Evolutionary conservation across 2,113 vertebrate genomes (phyloP), one percentile per base, ranked within the genome.

Genomic region (Sterrhoptilus dennistouni): DNA sequence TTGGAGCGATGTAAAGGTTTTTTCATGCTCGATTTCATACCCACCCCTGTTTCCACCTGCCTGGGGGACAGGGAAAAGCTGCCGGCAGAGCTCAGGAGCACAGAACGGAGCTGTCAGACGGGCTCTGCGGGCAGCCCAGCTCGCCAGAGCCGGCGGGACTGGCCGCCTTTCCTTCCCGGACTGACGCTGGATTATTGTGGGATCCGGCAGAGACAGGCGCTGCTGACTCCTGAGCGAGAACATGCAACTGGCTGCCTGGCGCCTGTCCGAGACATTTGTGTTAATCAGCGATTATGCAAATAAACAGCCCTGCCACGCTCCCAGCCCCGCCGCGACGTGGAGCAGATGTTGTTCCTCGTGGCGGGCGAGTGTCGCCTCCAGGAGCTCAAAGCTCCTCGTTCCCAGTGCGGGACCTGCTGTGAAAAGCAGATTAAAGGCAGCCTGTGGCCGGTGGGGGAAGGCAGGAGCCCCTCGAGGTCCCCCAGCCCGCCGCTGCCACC

Each of bases 271-370:
- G 71, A 19, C 54, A 18, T 35, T 88, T 69, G 84, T 88, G 95
- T 83, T 87, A 56, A 89, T 91, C 56, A 42, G 50, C 3, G 68
- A 69, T 92, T 76, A 78, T 88, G 75, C 94, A 96, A 87, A 96
- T 89, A 60, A 96, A 87, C 66, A 91, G 52, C 75, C 68, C 79
- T 27, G 87, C 83, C 9, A 14, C 28, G 36, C 65, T 61, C 31
- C 66, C 44, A 8, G 87, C 63, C 45, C 31, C 28, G 44, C 71
- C 0, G 4, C 2, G 61, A 47, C 3, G 2, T 0, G 17, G 18
- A 77, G 63, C 91, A 28, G 57, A 21, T 79, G 87, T 9, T 79
- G 87, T 9, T 77, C 69, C 68, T 60, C 2, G 2, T 29, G 80
- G 91, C 87, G 61, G 79, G 69, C 84, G 52, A 79, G 28, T 20